These are phyloP conservation scores for Onychostoma macrolepis DNA, from an alignment of 2,113 vertebrate species.

Conservation along the genomic window DNA sequence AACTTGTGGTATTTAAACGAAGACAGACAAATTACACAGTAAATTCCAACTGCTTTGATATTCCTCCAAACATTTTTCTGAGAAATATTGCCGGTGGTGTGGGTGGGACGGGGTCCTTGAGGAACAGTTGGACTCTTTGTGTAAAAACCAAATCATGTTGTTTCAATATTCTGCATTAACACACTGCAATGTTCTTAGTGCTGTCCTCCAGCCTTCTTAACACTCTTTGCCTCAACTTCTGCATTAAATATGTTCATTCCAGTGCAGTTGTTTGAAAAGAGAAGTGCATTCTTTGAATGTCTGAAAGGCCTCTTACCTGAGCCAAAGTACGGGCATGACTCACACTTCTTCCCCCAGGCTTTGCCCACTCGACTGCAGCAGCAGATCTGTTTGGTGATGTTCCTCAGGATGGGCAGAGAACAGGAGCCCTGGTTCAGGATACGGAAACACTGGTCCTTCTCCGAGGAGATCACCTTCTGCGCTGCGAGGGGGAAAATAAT, in stretches of 20 bases:
- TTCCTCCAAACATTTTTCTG: constrained; percentile 11
- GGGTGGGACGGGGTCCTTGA: constrained; percentile 20
- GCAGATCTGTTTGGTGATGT: constrained; percentile 98
- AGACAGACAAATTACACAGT: constrained; percentile 22
- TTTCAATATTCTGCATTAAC: constrained; percentile 33
- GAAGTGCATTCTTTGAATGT: neutral
- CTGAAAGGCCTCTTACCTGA: constrained; percentile 76
- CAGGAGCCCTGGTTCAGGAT: constrained; percentile 77
- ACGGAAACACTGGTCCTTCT: constrained; percentile 88
- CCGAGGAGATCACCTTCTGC: constrained; percentile 86
- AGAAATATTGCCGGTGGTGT: constrained; percentile 23
- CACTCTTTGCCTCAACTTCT: neutral
- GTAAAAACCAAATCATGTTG: constrained; percentile 30
- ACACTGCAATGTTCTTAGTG: neutral
- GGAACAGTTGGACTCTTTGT: constrained; percentile 21
- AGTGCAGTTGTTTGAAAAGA: neutral
- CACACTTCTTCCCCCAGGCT: constrained; percentile 89
- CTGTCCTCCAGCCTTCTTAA: neutral
- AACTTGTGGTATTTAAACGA: neutral
- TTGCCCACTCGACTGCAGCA: constrained; percentile 98
- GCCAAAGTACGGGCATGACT: constrained; percentile 85
- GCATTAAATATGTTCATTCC: constrained; percentile 1
- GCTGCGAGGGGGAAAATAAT: constrained; percentile 69
- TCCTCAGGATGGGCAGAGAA: constrained; percentile 85
- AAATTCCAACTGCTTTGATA: neutral